Conservation (phyloP, 2,797 vertebrate species). For the Denticeps clupeoides region DNA sequence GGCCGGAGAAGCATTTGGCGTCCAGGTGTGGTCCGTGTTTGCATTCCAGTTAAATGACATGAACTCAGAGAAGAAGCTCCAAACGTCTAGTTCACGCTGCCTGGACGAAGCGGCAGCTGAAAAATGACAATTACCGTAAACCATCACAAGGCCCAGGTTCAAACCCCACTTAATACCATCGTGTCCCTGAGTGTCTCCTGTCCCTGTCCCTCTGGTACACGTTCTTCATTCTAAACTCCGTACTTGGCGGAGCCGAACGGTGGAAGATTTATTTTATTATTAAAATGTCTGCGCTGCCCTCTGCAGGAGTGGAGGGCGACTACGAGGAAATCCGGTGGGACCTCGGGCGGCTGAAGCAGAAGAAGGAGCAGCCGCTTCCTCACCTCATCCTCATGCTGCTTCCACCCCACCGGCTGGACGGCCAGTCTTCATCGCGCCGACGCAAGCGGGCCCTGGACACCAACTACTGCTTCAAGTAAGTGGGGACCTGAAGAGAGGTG, state of each 20-base stretch:
- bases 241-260: neutral
- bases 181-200: no score
- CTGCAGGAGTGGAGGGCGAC: conserved; percentile 68
- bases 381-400: conserved; percentile 92
- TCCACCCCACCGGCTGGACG: conserved; percentile 74
- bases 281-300: neutral
- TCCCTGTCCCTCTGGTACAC: no score
- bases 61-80: no score
- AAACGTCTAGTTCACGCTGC: no score
- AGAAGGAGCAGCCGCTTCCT: conserved; percentile 64
- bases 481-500: neutral
- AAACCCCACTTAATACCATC: no score
- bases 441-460: conserved; percentile 83
- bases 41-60: neutral
- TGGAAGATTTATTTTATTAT: neutral
- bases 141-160: no score
- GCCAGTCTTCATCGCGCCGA: conserved; percentile 56
- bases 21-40: neutral
- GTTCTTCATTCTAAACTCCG: no score
- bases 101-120: no score
- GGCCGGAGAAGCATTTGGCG: no score
- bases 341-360: conserved; percentile 68
- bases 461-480: conserved; percentile 86
- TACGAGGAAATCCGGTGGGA: conserved; percentile 70
- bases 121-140: no score